Evolutionary conservation across 2,113 vertebrate genomes (phyloP), one percentile per base, ranked within the genome.

Genomic region (Alosa alosa): DNA sequence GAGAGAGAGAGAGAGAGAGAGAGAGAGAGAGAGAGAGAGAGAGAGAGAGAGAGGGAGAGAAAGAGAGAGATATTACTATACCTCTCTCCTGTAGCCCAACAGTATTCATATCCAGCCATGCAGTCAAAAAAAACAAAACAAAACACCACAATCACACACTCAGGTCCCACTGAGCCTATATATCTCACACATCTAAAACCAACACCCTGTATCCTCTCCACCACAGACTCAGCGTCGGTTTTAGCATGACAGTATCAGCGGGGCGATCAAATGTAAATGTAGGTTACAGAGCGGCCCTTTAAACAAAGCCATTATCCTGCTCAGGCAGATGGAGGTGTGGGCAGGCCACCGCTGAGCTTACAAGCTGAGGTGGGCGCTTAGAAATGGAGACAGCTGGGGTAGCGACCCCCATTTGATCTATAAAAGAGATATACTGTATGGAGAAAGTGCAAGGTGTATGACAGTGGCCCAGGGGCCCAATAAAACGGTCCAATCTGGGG

Each of bases 1-100:
- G 36, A 72, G 8, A 72, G n/a, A 75, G 68, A n/a, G 22, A 88
- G 89, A 7, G 18, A 4, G 13, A 86, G 41, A 83, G 1, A 86
- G 25, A 2, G 47, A 84, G 0, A 22, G 15, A 18, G 5, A 75
- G 25, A 39, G 25, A 72, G 64, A 72, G 4, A 72, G 64, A 31
- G 25, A 36, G 60, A 36, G 45, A 55, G 17, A 39, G 13, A 47
- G 64, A 72, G 57, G 17, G 50, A 64, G 31, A 31, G 45, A 55
- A 11, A 39, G 13, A 47, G 64, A 72, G 57, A n/a, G 50, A 64
- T 15, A 81, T n/a, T 13, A 52, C 0, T 17, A 52, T 52, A 39
- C 7, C 20, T 20, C 55, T 0, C 55, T 22, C 22, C 0, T 8
- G 5, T 9, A 25, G 10, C 22, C 9, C 22, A 13, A 25, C 22